These are phyloP conservation scores for Darevskia nairensis DNA, from an alignment of 2,797 vertebrate species.

Conservation along the genomic window DNA sequence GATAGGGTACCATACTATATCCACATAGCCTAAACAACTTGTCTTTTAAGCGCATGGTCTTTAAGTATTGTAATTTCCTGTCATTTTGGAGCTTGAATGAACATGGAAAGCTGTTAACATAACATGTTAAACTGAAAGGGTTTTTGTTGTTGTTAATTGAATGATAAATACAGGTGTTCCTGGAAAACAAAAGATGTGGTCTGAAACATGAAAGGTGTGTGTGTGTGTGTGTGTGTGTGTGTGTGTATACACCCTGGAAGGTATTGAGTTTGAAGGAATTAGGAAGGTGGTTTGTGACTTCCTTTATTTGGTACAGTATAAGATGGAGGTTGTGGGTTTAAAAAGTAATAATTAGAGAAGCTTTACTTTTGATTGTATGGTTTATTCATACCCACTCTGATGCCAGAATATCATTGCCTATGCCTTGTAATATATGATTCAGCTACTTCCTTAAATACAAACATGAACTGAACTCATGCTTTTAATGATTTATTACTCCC, in stretches of 20 bases:
- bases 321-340: neutral
- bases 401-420: neutral
- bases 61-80: no score
- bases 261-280: neutral
- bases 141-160: no score
- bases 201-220: neutral
- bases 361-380: neutral
- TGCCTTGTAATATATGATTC: rapidly evolving
- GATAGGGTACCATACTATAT: no score
- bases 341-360: neutral
- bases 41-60: no score
- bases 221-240: no score
- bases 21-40: no score
- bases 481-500: neutral
- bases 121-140: no score
- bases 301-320: neutral
- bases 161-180: neutral
- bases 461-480: neutral
- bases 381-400: neutral
- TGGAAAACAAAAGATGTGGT: neutral
- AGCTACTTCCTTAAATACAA: neutral
- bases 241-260: rapidly evolving
- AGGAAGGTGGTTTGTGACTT: neutral
- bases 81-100: no score
- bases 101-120: no score